Conservation (phyloP, 2,797 vertebrate genomes). For the Huso huso region DNA sequence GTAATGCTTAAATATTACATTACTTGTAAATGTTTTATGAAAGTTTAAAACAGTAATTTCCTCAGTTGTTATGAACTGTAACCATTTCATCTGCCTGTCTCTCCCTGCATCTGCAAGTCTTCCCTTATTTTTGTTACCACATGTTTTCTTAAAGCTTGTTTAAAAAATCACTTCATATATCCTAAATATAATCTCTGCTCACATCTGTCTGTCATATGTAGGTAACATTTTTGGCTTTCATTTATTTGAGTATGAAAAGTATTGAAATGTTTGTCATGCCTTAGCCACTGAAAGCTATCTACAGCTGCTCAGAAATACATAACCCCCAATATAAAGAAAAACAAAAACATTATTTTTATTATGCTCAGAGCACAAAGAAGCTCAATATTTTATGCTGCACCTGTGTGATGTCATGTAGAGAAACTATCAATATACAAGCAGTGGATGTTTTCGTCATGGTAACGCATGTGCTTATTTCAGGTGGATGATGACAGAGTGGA, state of each 20-base stretch:
- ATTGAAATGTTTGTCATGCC: not conserved
- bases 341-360: not conserved
- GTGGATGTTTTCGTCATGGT: not conserved
- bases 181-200: slow-evolving; percentile 1
- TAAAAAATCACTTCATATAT: not conserved
- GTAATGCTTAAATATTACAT: too few species aligned
- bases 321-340: too few species aligned
- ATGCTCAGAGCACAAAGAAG: not conserved
- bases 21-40: too few species aligned
- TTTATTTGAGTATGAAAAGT: not conserved
- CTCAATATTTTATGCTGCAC: not conserved
- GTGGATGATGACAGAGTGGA: slow-evolving; percentile 82
- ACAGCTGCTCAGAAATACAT: too few species aligned
- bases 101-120: not conserved
- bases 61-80: too few species aligned
- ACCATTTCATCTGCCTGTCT: not conserved
- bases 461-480: slow-evolving; percentile 30
- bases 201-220: slow-evolving; percentile 23
- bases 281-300: not conserved
- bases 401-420: not conserved
- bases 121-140: not conserved
- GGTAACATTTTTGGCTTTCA: not conserved
- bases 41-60: too few species aligned
- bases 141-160: not conserved
- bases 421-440: not conserved